Evolutionary conservation across 2,888 invertebrate genomes (phyloP), one percentile per base, ranked within the genome.

Genomic region (Drosophila cracens): DNA sequence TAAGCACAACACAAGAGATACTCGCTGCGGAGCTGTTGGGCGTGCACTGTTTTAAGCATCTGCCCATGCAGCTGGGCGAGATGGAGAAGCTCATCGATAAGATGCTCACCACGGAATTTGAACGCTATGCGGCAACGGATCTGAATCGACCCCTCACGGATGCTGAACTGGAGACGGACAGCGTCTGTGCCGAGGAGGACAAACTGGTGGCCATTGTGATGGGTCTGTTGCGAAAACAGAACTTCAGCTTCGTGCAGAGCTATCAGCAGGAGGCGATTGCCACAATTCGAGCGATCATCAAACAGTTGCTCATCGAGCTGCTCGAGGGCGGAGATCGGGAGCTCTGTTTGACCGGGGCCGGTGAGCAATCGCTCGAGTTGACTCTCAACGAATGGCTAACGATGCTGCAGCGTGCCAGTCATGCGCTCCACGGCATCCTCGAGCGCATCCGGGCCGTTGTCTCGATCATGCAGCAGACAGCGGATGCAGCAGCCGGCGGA

Each of bases 81-180:
- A 97, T 99, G 96, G 97, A 98, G 90, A 96, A 97, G 91, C 94
- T 99, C 27, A 99, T 99, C 82, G 98, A 99, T 91, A 98, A 98
- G 94, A 98, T 99, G 98, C 95, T 99, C 82, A 96, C 96, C 74
- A 97, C 97, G 63, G 99, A 99, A 93, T 99, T 99, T 93, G 96
- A 97, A 90, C 95, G 97, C 82, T 97, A 98, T 92, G 96, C 98
- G 60, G 97, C 98, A 5, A 95, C 96, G 21, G 99, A 99, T 93
- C 94, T 99, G 29, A 98, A 98, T 93, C 94, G 98, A 86, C 97
- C 98, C 13, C 94, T 96, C 8, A 93, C 89, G 52, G 91, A 91
- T 31, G 87, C 76, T 4, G 76, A 86, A 0, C 70, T 81, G 4
- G 91, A 93, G 58, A 90, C 90, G 94, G 70, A 95, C 94, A 90